These are phyloP conservation scores for Ochropleura plecta DNA, from an alignment of 2,888 invertebrate species.

Conservation along the genomic window DNA sequence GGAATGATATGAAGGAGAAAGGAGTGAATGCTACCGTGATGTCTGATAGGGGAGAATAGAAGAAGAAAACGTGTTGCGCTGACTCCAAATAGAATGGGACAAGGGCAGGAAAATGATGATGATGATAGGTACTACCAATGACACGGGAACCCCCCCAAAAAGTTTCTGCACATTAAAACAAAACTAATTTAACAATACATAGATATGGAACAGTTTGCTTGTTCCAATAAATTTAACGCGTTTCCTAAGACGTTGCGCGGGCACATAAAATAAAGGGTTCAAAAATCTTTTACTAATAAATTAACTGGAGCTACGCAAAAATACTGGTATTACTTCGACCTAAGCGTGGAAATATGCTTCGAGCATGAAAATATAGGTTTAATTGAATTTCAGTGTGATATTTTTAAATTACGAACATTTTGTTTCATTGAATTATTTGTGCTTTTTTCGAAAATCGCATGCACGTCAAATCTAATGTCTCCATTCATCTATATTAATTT, in stretches of 20 bases:
- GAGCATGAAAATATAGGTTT: conserved; percentile 16
- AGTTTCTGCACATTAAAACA: neutral
- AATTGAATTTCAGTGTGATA: neutral
- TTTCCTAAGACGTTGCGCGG: conserved; percentile 7
- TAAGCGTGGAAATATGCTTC: conserved; percentile 10
- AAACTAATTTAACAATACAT: conserved; percentile 34
- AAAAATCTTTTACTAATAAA: conserved; percentile 15
- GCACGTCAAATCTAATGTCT: neutral
- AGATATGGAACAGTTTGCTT: conserved; percentile 15
- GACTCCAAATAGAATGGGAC: too few species aligned
- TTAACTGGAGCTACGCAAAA: conserved; percentile 9
- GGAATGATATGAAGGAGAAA: too few species aligned
- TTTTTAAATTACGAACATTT: neutral
- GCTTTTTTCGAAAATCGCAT: neutral
- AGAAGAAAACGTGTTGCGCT: too few species aligned
- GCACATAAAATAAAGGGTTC: conserved; percentile 36
- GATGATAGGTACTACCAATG: too few species aligned
- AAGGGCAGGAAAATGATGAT: too few species aligned
- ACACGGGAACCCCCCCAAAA: neutral
- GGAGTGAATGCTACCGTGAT: too few species aligned
- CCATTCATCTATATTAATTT: neutral
- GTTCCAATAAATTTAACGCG: conserved; percentile 6
- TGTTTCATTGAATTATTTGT: neutral
- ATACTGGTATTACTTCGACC: neutral
- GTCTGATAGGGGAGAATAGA: too few species aligned